Evolutionary conservation across 2,888 invertebrate species (phyloP).

Genomic region (Euplexia lucipara): DNA sequence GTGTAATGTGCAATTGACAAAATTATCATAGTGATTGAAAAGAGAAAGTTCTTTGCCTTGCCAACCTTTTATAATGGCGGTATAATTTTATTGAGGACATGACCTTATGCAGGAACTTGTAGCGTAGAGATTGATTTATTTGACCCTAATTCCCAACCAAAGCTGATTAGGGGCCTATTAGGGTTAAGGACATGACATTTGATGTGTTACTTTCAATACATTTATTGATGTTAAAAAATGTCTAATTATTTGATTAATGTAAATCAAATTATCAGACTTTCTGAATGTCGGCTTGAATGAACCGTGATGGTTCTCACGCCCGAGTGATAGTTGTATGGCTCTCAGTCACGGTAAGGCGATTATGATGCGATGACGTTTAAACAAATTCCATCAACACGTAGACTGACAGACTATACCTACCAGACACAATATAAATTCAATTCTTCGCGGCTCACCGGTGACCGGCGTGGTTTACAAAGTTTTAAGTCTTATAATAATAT

Average conservation of each 20-base stretch:
- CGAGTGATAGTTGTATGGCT: neutral
- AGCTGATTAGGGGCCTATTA: constrained; percentile 24
- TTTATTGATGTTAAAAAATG: constrained; percentile 1
- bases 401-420: no score
- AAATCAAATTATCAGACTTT: constrained; percentile 8
- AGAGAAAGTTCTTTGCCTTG: constrained; percentile 52
- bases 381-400: no score
- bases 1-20: constrained; percentile 27
- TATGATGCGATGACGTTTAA: no score
- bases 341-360: no score
- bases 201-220: constrained; percentile 12
- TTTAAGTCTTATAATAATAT: no score
- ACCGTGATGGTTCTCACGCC: neutral
- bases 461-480: no score
- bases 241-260: neutral
- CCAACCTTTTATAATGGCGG: constrained; percentile 24
- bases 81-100: constrained; percentile 46
- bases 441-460: no score
- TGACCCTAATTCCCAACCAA: constrained; percentile 53
- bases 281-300: no score
- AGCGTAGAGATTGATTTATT: constrained; percentile 48
- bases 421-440: no score
- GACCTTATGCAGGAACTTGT: constrained; percentile 55
- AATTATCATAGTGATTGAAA: constrained; percentile 43
- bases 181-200: constrained; percentile 19